phyloP scores from a whole-genome alignment of 1,140 invertebrate species.

The Hypsibius dujardini region DNA sequence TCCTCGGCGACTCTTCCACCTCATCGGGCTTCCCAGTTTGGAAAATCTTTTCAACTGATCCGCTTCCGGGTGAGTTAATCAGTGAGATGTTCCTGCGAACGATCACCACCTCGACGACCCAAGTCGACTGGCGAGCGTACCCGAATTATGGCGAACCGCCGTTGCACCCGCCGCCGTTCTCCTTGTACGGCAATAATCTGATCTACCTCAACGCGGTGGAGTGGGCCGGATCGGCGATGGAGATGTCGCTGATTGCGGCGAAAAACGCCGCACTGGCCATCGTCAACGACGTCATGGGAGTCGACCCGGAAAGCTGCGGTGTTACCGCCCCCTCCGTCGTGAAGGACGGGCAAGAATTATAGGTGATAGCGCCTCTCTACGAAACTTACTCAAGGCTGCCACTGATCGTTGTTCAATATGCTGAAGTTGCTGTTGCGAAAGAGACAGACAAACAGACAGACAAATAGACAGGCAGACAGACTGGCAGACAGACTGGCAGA shows the following conservation, averaged over 20 bases:
- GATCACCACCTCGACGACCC: constrained; percentile 27
- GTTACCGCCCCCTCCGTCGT: too few species aligned
- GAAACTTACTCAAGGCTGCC: too few species aligned
- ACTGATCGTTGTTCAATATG: too few species aligned
- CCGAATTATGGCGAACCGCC: constrained; percentile 39
- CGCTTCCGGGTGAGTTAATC: constrained; percentile 34
- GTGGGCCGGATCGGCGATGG: constrained; percentile 50
- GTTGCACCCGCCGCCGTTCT: constrained; percentile 36
- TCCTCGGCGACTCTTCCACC: constrained; percentile 26
- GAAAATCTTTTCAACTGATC: constrained; percentile 42
- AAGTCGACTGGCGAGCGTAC: constrained; percentile 44
- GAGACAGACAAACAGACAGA: too few species aligned
- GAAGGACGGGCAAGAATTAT: too few species aligned
- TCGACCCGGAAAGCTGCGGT: neutral
- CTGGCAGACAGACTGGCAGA: too few species aligned
- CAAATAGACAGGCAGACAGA: too few species aligned
- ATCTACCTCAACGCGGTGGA: constrained; percentile 51
- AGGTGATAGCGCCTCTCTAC: too few species aligned
- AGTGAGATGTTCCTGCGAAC: constrained; percentile 38
- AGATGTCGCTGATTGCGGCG: constrained; percentile 48
- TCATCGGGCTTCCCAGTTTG: constrained; percentile 30
- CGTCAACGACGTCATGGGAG: neutral
- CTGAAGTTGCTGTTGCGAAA: too few species aligned
- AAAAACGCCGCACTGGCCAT: constrained; percentile 41
- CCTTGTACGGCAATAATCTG: constrained; percentile 37